phyloP scores from a whole-genome alignment of 53 echinoderm and acorn worm species.

The Paracentrotus lividus region DNA sequence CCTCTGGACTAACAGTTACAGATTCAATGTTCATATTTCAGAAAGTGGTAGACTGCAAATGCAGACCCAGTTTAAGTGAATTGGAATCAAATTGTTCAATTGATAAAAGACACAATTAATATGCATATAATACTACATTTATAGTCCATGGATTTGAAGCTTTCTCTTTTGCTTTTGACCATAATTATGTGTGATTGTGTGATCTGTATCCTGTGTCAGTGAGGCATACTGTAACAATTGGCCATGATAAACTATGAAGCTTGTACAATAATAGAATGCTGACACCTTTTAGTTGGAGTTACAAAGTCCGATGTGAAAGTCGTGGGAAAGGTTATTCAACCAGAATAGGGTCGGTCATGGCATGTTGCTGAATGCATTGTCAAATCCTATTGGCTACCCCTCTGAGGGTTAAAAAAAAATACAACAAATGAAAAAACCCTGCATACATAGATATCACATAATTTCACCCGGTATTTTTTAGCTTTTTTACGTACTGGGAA shows the following conservation, averaged over 20 bases:
- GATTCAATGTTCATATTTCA: not conserved
- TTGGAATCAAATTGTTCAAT: not conserved
- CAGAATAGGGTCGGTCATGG: not conserved
- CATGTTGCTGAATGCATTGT: not conserved
- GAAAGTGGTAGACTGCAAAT: not conserved
- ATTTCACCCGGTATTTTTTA: too few species aligned
- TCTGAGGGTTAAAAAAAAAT: too few species aligned
- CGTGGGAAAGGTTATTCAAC: not conserved
- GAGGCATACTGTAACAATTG: not conserved
- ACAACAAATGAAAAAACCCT: too few species aligned
- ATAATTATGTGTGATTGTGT: too few species aligned
- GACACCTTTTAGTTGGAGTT: constrained; percentile 24
- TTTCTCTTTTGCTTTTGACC: not conserved
- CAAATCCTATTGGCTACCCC: too few species aligned
- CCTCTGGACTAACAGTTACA: too few species aligned
- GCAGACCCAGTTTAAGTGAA: not conserved
- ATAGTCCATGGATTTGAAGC: not conserved
- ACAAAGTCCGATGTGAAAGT: constrained; percentile 43
- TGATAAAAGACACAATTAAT: not conserved
- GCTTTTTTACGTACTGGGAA: too few species aligned
- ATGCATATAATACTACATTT: not conserved
- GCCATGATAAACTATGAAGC: not conserved
- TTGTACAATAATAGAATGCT: not conserved
- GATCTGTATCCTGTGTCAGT: not conserved
- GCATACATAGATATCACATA: too few species aligned